A percentile compares a stretch with the other conserved stretches of the same genome.
These are phyloP conservation scores for Stictocephala bisonia DNA, from an alignment of 2,888 invertebrate species.

Conservation along the genomic window DNA sequence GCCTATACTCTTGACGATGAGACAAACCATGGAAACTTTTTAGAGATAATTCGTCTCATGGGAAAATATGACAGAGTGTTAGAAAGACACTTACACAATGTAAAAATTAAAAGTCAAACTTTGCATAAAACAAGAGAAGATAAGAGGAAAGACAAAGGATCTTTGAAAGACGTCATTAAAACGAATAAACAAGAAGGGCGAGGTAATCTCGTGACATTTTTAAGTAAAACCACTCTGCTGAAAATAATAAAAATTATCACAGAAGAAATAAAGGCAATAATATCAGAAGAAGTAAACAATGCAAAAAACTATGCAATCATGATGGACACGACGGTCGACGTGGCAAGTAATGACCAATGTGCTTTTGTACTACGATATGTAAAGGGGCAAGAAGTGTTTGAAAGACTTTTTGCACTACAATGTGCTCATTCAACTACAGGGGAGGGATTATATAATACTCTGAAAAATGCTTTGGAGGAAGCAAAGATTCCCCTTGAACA, in stretches of 20 bases:
- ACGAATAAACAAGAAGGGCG: slow-evolving; percentile 21
- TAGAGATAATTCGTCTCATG: not conserved
- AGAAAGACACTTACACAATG: not conserved
- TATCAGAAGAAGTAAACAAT: slow-evolving; percentile 19
- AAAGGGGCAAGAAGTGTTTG: slow-evolving; percentile 5
- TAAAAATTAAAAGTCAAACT: not conserved
- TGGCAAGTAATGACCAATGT: slow-evolving; percentile 31
- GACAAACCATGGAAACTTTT: not conserved
- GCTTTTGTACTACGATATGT: slow-evolving; percentile 13
- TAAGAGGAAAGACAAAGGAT: not conserved
- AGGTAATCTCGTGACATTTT: slow-evolving; percentile 37
- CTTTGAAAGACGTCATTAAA: not conserved
- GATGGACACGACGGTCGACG: slow-evolving; percentile 25
- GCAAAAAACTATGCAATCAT: slow-evolving; percentile 27
- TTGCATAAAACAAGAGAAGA: not conserved
- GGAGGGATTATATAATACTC: not conserved
- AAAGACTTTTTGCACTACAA: slow-evolving; percentile 10
- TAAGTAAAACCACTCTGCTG: slow-evolving; percentile 43
- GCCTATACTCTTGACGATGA: not conserved
- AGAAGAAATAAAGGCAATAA: slow-evolving; percentile 8
- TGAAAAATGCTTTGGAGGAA: not conserved
- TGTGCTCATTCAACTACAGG: not conserved
- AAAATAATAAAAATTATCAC: slow-evolving; percentile 39
- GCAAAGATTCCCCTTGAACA: not conserved
- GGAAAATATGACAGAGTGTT: not conserved